Conservation (phyloP, 2,113 vertebrate genomes). For the Geococcyx californianus region DNA sequence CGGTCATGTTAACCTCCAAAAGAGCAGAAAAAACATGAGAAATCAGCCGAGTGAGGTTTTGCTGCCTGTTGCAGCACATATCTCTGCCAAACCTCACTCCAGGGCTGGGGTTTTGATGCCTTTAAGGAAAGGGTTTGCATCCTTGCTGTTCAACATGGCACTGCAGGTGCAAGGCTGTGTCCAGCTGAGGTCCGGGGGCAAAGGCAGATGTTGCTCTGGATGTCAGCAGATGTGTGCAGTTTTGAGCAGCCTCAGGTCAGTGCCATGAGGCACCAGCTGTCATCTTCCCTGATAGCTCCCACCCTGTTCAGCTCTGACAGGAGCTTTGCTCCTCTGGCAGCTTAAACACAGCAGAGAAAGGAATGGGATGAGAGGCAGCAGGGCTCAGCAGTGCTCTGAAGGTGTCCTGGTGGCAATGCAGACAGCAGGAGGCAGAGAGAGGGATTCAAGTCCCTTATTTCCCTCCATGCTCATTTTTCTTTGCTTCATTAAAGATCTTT, state of each 20-base stretch:
- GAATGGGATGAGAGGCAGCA: background rate
- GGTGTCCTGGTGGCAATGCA: background rate
- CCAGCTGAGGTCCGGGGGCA: background rate
- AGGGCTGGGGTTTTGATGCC: fast-evolving
- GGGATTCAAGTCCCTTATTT: background rate
- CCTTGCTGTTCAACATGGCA: background rate
- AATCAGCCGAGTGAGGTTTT: background rate
- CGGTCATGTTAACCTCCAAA: background rate
- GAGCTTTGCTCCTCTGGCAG: background rate
- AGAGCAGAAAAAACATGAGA: background rate
- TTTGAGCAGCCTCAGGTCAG: background rate
- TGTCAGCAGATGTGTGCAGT: background rate
- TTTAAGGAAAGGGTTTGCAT: background rate
- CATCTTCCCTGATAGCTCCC: background rate
- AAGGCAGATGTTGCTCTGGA: background rate
- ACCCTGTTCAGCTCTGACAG: fast-evolving
- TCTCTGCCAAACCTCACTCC: background rate
- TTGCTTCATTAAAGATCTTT: constrained; percentile 14
- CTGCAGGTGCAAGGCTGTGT: background rate
- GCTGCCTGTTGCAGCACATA: background rate
- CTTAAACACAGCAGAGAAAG: background rate
- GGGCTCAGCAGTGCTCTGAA: background rate
- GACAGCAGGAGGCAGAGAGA: background rate
- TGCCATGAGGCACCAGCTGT: background rate
- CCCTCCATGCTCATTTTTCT: background rate